Evolutionary conservation across 2,113 vertebrate genomes (phyloP).

Genomic region (Panthera tigris): DNA sequence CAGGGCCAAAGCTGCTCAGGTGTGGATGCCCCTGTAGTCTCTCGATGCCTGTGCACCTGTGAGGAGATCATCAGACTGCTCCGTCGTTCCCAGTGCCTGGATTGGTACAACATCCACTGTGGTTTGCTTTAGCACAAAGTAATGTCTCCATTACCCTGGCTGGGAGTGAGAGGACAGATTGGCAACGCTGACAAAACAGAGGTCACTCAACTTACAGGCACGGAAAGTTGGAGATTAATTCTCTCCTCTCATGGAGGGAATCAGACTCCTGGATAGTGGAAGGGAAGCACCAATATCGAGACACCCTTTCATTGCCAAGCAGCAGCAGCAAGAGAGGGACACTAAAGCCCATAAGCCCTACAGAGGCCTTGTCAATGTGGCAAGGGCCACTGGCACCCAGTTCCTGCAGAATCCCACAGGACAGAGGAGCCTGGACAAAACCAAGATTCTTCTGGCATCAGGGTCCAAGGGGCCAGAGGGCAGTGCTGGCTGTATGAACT

Average conservation of each 20-base stretch:
- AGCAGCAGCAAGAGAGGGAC: conserved; percentile 19
- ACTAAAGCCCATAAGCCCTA: neutral
- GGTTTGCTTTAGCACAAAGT: conserved; percentile 69
- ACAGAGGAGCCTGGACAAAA: neutral
- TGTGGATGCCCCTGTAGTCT: neutral
- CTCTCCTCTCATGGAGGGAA: conserved; percentile 66
- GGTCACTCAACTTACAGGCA: conserved; percentile 63
- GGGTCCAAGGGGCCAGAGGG: neutral
- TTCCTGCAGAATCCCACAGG: neutral
- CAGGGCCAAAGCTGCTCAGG: neutral
- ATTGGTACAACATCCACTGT: neutral
- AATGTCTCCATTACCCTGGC: conserved; percentile 59
- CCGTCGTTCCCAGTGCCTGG: conserved; percentile 38
- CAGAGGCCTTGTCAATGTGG: neutral
- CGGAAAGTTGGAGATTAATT: conserved; percentile 77
- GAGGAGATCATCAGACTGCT: conserved; percentile 28
- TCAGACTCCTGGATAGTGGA: conserved; percentile 56
- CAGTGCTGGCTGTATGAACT: neutral
- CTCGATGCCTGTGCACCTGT: neutral
- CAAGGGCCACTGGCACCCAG: neutral
- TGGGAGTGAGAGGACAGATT: conserved; percentile 61
- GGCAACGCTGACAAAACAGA: conserved; percentile 62
- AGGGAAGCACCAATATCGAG: conserved; percentile 54
- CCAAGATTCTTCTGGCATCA: neutral
- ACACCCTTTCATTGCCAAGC: conserved; percentile 68